These are phyloP conservation scores for Cydia fagiglandana DNA, from an alignment of 1,140 invertebrate genomes.

Conservation along the genomic window DNA sequence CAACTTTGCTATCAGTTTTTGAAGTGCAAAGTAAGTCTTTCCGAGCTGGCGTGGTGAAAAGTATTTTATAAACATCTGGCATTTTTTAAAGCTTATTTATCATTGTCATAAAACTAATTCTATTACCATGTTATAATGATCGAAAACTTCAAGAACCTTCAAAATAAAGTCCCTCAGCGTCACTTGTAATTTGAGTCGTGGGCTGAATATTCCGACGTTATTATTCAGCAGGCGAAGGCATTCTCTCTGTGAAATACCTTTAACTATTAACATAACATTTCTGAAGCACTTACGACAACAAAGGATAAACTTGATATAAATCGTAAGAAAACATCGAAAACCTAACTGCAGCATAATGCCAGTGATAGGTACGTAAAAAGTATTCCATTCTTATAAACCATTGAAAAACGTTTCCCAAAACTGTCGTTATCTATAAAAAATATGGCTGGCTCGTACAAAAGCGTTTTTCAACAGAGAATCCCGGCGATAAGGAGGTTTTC, in stretches of 20 bases:
- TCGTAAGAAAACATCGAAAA: not conserved
- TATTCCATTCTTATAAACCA: not conserved
- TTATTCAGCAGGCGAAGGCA: not conserved
- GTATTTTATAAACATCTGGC: no score
- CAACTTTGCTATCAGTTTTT: no score
- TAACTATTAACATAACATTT: not conserved
- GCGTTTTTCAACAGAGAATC: constrained; percentile 27
- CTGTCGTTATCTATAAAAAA: constrained; percentile 17
- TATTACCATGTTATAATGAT: not conserved
- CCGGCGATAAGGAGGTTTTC: constrained; percentile 15
- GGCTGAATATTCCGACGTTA: not conserved
- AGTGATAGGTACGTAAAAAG: constrained; percentile 6
- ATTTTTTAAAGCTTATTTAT: no score
- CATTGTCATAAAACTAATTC: no score
- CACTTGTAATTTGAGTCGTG: not conserved
- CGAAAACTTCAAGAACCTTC: not conserved
- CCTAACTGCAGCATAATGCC: constrained; percentile 5
- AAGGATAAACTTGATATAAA: not conserved
- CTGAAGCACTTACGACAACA: not conserved
- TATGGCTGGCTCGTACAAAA: constrained; percentile 18
- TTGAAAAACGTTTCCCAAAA: constrained; percentile 9
- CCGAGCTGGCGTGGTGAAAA: no score
- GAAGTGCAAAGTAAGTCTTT: no score
- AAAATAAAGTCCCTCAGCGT: not conserved
- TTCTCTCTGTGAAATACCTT: not conserved